These are phyloP conservation scores for Zaprionus lachaisei DNA, from an alignment of 1,140 invertebrate genomes.

Conservation along the genomic window DNA sequence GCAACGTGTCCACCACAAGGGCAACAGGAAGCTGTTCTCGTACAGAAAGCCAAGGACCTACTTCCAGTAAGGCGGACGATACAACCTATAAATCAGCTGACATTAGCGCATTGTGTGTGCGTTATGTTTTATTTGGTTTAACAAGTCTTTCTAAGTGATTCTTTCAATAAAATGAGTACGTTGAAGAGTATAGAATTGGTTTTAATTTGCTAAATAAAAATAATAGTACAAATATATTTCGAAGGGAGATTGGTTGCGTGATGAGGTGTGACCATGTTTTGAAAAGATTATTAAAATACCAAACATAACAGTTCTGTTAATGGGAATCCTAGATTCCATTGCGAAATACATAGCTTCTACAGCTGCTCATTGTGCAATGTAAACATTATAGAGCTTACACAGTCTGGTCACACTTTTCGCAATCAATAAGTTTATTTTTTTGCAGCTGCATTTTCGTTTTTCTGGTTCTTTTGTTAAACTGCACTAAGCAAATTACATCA, in stretches of 20 bases:
- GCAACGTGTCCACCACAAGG: conserved; percentile 94
- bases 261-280: conserved; percentile 7
- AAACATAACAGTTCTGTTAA: background rate
- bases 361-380: background rate
- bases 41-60: conserved; percentile 97
- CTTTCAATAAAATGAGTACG: conserved; percentile 80
- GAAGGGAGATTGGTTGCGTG: background rate
- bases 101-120: conserved; percentile 40
- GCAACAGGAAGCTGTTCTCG: conserved; percentile 92
- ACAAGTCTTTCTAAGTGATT: conserved; percentile 67
- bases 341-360: too few species aligned
- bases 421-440: conserved; percentile 52
- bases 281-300: background rate
- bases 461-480: conserved; percentile 29
- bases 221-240: background rate
- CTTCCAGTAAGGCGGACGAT: conserved; percentile 89
- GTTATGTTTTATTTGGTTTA: conserved; percentile 51
- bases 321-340: background rate
- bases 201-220: background rate
- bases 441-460: conserved; percentile 34
- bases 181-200: conserved; percentile 57
- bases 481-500: conserved; percentile 47
- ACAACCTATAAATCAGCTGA: conserved; percentile 39
- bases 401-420: conserved; percentile 27
- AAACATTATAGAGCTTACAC: background rate